Conservation (phyloP, 2,113 vertebrate species). For the Lepus americanus region DNA sequence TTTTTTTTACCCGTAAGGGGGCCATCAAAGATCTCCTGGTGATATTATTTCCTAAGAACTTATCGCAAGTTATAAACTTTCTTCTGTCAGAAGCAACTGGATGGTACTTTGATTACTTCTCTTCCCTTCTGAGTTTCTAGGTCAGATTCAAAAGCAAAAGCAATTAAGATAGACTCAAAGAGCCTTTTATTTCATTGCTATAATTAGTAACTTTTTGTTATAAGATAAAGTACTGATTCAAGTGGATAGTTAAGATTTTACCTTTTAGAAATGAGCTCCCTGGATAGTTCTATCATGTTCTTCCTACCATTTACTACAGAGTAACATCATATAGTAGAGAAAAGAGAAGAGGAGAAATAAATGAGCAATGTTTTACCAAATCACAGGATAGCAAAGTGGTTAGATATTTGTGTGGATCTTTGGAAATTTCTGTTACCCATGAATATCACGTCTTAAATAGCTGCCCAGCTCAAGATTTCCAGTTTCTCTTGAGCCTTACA, state of each 20-base stretch:
- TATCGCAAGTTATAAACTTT: conserved; percentile 74
- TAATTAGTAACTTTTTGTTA: conserved; percentile 47
- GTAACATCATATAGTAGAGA: not conserved
- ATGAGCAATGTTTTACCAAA: conserved; percentile 35
- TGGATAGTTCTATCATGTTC: conserved; percentile 35
- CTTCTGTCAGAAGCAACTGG: conserved; percentile 64
- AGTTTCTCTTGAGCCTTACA: not conserved
- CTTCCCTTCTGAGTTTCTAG: conserved; percentile 67
- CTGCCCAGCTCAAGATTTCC: not conserved
- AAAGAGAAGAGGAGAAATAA: not conserved
- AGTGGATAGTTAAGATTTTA: conserved; percentile 26
- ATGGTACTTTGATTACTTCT: conserved; percentile 59
- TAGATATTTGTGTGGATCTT: conserved; percentile 19
- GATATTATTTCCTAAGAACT: conserved; percentile 75
- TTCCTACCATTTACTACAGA: conserved; percentile 25
- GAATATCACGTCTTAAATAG: conserved; percentile 14
- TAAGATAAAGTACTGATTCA: not conserved
- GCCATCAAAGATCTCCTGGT: conserved; percentile 78
- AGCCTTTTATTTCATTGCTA: conserved; percentile 48
- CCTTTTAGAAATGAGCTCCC: not conserved
- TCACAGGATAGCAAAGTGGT: not conserved
- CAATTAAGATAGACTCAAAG: conserved; percentile 50
- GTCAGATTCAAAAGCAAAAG: conserved; percentile 63
- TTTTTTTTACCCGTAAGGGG: conserved; percentile 77
- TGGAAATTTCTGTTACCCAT: conserved; percentile 12